Conservation (phyloP, 2,888 invertebrate genomes). For the Conus canariensis region DNA sequence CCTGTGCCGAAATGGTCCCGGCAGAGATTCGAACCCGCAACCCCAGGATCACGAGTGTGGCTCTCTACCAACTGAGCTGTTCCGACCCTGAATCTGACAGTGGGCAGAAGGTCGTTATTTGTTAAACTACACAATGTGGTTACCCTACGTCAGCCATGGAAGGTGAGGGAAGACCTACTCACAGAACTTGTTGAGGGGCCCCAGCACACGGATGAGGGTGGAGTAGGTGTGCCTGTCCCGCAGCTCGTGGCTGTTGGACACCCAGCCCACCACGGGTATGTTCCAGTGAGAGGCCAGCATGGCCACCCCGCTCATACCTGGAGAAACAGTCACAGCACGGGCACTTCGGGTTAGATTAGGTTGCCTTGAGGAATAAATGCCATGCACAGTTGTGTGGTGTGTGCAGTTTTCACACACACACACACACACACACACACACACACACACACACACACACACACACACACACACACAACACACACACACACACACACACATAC, state of each 20-base stretch:
- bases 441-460: not conserved
- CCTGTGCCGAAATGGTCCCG: no score
- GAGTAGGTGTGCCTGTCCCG: constrained; percentile 66
- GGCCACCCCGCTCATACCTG: constrained; percentile 69
- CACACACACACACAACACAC: not conserved
- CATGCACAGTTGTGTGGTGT: no score
- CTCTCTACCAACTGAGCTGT: no score
- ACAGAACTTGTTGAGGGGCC: constrained; percentile 62
- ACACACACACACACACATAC: no score
- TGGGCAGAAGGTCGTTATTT: no score
- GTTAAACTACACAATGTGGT: no score
- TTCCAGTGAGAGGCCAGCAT: constrained; percentile 72
- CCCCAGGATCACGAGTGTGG: no score
- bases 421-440: not conserved
- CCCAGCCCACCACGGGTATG: constrained; percentile 73
- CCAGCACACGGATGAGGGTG: constrained; percentile 67
- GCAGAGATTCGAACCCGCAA: no score
- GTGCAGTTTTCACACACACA: not conserved
- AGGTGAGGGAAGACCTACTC: no score
- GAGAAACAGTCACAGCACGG: constrained; percentile 15
- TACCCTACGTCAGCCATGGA: no score
- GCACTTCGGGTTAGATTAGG: not conserved
- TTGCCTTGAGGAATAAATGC: not conserved
- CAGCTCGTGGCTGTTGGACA: constrained; percentile 67
- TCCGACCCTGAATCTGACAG: no score